Evolutionary conservation across 2,113 vertebrate genomes (phyloP).

Genomic region (Capra hircus): DNA sequence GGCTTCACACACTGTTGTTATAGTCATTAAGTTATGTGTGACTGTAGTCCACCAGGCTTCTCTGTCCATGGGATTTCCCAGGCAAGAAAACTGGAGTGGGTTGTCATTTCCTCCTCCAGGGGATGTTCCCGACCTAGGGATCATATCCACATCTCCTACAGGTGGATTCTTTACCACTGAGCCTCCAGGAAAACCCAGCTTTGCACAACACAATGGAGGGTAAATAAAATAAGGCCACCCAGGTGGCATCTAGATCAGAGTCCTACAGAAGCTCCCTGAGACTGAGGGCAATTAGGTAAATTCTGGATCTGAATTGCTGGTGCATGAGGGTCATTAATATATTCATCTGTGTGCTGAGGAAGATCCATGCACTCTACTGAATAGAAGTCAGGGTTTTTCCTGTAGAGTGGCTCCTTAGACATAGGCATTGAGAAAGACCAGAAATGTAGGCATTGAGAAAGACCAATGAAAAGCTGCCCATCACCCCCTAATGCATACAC

Average conservation of each 20-base stretch:
- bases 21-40: not conserved
- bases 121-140: accelerated
- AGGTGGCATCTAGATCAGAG: not conserved
- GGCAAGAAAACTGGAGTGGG: not conserved
- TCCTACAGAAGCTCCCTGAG: accelerated
- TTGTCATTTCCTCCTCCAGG: not conserved
- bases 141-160: not conserved
- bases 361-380: accelerated
- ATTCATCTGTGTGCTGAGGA: not conserved
- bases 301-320: not conserved
- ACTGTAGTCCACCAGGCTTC: not conserved
- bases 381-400: not conserved
- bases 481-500: not conserved
- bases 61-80: not conserved
- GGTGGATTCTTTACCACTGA: not conserved
- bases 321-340: not conserved
- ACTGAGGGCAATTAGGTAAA: not conserved
- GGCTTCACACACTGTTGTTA: not conserved
- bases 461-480: not conserved
- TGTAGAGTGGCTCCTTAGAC: not conserved
- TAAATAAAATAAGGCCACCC: not conserved
- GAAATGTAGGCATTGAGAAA: not conserved
- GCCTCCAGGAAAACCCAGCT: not conserved
- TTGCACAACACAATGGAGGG: accelerated
- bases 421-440: not conserved